Evolutionary conservation across 2,797 vertebrate species (phyloP).

Genomic region (Rhynchonycteris naso): DNA sequence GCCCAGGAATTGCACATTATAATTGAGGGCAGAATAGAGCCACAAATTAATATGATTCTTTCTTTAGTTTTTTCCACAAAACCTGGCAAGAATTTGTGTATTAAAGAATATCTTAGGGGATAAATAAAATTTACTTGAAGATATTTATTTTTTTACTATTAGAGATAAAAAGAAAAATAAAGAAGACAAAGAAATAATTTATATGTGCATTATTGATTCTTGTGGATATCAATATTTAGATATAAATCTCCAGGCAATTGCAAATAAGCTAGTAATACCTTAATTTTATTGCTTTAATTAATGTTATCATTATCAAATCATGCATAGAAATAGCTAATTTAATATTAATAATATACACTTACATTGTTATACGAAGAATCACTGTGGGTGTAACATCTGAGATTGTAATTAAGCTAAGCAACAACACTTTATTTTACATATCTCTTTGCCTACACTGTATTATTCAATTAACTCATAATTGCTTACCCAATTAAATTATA

Average conservation of each 20-base stretch:
- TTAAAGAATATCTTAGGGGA: neutral
- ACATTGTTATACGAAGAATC: constrained; percentile 74
- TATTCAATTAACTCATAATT: constrained; percentile 79
- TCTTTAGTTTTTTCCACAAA: neutral
- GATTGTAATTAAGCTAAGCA: constrained; percentile 74
- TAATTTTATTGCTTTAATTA: constrained; percentile 67
- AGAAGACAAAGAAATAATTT: neutral
- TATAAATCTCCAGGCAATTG: neutral
- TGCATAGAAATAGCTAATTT: constrained; percentile 79
- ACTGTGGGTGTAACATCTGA: constrained; percentile 66
- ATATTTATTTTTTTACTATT: constrained; percentile 23
- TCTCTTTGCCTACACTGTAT: constrained; percentile 59
- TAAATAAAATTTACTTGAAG: neutral
- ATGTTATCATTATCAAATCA: constrained; percentile 69
- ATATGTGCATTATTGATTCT: neutral
- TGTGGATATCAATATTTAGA: neutral
- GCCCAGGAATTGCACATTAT: neutral
- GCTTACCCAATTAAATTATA: constrained; percentile 80
- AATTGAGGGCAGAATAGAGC: neutral
- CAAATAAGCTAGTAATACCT: constrained; percentile 67
- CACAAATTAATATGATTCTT: neutral
- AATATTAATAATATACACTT: constrained; percentile 75
- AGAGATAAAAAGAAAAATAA: neutral
- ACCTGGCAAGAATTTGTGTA: neutral
- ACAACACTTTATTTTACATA: constrained; percentile 69